Evolutionary conservation across 1,140 invertebrate species (phyloP).

Genomic region (Rhyacophila brunnea): DNA sequence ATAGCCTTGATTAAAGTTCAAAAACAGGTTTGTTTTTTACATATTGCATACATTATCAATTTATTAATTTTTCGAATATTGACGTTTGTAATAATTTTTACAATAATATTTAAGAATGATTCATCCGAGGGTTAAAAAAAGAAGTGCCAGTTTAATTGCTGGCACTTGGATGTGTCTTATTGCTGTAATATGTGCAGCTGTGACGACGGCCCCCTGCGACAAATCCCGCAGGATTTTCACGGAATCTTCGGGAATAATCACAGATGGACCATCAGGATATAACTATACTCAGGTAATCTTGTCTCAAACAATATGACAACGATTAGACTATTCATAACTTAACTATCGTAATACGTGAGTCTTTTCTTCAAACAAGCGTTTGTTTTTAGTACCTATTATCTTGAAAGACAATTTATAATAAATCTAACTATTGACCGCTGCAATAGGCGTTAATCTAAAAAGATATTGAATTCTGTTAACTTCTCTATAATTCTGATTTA

Average conservation of each 20-base stretch:
- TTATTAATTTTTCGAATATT: not conserved
- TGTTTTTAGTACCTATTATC: no score
- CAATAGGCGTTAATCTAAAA: no score
- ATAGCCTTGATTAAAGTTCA: constrained; percentile 16
- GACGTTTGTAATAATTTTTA: not conserved
- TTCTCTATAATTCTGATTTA: no score
- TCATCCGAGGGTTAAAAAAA: constrained; percentile 24
- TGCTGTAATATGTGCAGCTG: constrained; percentile 21
- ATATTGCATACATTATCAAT: not conserved
- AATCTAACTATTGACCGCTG: no score
- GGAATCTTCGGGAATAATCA: constrained; percentile 80
- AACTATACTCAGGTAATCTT: constrained; percentile 77
- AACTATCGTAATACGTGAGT: no score
- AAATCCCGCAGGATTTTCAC: constrained; percentile 77
- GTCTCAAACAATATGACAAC: no score
- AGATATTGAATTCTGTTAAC: no score
- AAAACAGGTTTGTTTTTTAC: not conserved
- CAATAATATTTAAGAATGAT: constrained; percentile 20
- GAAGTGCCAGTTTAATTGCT: constrained; percentile 24
- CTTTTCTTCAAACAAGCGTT: no score
- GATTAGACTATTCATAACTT: no score
- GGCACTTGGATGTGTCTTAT: constrained; percentile 25
- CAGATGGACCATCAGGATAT: constrained; percentile 80
- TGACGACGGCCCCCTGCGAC: constrained; percentile 61
- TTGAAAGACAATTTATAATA: no score